Base-by-base conservation (phyloP, 2,888 invertebrate species). In the Polydrusus pterygomalis region DNA sequence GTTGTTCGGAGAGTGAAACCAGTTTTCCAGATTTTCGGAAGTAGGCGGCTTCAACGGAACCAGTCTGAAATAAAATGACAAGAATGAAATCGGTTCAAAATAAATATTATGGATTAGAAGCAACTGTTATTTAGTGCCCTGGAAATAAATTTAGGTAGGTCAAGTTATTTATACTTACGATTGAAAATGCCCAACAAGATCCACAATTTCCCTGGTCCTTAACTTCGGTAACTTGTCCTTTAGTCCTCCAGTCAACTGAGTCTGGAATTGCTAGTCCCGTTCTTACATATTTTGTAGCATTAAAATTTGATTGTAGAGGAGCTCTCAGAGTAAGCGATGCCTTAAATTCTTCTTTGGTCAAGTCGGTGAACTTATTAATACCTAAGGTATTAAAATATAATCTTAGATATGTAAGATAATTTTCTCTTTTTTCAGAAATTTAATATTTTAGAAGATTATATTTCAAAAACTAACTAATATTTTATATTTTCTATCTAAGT, bases 131-230 rank as follows among this genome's bases (percentile, higher is more conserved):
- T 5, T 40, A 40, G 11, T 5, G 8, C 13, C 1, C 13, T 45
- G 6, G 13, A 6, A 45, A 45, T 6, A 45, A n/a, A 11, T 2
- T 45, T 11, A 40, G 11, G n/a, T 13, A n/a, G n/a, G 25, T 25
- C 1, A 5, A 25, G 25, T 25, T 25, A 5, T 25, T 25, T 25
- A 25, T 34, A 69, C 67, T 62, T 77, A 81, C 80, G 8, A 79
- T 30, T 65, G 79, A 72, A 58, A 81, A 83, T 40, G 78, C 60
- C 81, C 81, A 83, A 77, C 80, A 81, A 20, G 80, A 78, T 18
- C 79, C 80, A 70, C 83, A 83, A 0, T 45, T 5, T 40, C 75
- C 80, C 80, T 82, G 80, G 63, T 82, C 65, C 65, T 79, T 79
- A 20, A 83, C 78, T n/a, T 38, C 64, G 1, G 80, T 81, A 13